Conservation (phyloP, 2,888 invertebrate genomes). For the Belgica antarctica region DNA sequence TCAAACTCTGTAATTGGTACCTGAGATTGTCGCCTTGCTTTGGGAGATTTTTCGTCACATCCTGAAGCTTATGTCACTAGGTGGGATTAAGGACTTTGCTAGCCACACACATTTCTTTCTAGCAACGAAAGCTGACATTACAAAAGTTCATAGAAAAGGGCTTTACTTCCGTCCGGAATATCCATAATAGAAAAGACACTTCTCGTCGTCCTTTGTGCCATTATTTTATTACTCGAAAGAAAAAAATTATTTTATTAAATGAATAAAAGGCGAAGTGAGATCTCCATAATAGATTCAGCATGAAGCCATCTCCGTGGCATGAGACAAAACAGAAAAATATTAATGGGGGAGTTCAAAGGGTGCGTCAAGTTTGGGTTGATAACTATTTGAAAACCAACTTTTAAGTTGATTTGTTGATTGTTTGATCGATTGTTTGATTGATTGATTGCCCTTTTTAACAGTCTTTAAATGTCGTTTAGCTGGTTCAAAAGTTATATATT, state of each 20-base stretch:
- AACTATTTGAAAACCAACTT: too few species aligned
- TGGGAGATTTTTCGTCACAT: constrained; percentile 30
- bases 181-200: not conserved
- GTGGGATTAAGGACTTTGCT: constrained; percentile 30
- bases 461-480: too few species aligned
- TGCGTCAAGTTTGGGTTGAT: too few species aligned
- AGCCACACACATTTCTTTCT: not conserved
- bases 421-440: too few species aligned
- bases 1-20: not conserved
- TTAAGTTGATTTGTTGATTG: too few species aligned
- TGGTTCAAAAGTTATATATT: too few species aligned
- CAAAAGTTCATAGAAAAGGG: not conserved
- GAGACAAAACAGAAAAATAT: too few species aligned
- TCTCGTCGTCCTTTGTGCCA: not conserved
- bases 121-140: not conserved
- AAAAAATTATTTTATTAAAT: constrained; percentile 29
- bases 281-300: constrained; percentile 26
- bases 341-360: too few species aligned
- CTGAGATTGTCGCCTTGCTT: not conserved
- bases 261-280: constrained; percentile 10
- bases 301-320: too few species aligned
- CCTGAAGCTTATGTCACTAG: constrained; percentile 23
- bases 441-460: too few species aligned
- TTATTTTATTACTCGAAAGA: constrained; percentile 12
- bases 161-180: not conserved